These are phyloP conservation scores for Drosophila takahashii DNA, from an alignment of 1,140 invertebrate genomes.

Conservation along the genomic window DNA sequence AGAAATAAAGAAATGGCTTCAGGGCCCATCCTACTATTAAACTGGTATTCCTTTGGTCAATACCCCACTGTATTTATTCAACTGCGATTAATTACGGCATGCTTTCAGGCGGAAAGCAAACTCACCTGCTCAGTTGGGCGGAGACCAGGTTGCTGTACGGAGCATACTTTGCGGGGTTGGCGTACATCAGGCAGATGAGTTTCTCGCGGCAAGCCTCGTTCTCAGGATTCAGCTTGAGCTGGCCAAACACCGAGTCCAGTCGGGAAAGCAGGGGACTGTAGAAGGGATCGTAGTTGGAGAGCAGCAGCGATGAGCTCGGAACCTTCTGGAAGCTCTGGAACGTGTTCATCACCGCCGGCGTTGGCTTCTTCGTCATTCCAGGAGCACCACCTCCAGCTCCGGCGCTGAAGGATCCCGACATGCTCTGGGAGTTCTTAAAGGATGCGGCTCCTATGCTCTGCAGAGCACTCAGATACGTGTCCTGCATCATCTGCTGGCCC, in stretches of 20 bases:
- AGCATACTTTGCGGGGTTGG: constrained; percentile 92
- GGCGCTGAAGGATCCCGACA: constrained; percentile 64
- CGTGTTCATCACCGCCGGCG: constrained; percentile 76
- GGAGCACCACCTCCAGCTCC: constrained; percentile 41
- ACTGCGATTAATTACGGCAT: constrained; percentile 26
- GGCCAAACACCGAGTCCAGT: constrained; percentile 92
- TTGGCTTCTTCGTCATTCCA: constrained; percentile 68
- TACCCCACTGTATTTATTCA: neutral
- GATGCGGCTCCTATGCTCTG: constrained; percentile 78
- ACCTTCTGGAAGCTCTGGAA: constrained; percentile 93
- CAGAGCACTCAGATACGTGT: constrained; percentile 74
- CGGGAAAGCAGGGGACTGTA: constrained; percentile 93
- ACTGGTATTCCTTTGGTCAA: neutral
- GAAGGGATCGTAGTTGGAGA: constrained; percentile 94
- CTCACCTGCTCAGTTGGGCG: constrained; percentile 92
- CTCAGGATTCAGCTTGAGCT: constrained; percentile 87
- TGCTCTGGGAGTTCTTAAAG: constrained; percentile 75
- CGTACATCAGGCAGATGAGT: constrained; percentile 93
- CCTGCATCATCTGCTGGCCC: constrained; percentile 76
- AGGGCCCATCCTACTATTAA: neutral
- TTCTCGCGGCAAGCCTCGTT: constrained; percentile 91
- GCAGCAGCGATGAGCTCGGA: constrained; percentile 91
- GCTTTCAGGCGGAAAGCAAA: constrained; percentile 38
- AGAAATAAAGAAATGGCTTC: neutral
- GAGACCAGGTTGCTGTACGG: constrained; percentile 95